Evolutionary conservation across 2,113 vertebrate species (phyloP), one percentile per base, ranked within the genome.

Genomic region (Laticauda laticaudata): DNA sequence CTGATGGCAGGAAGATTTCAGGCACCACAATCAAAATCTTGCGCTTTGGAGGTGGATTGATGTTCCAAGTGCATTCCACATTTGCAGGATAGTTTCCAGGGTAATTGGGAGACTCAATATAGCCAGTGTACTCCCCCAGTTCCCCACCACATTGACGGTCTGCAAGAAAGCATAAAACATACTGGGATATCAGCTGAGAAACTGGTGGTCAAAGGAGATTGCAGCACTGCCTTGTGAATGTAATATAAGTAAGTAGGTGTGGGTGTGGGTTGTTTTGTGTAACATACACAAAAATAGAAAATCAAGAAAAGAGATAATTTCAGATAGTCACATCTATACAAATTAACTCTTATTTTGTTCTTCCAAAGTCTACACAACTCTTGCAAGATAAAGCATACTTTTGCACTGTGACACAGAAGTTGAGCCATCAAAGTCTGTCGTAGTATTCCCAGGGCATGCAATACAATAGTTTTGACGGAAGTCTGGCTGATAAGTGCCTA

Each of bases 91-190:
- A 99, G 96, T 99, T 99, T 87, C 99, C 99, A 0, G 99, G 99
- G 94, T 99, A 99, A 98, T 99, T 99, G 91, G 99, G 99, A 56
- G 99, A 99, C 98, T 99, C 99, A 29, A 99, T 99, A 96, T 99
- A 99, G 90, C 99, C 99, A 20, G 99, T 99, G 97, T 98, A 99
- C 94, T 99, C 99, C 0, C 99, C 99, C 96, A 99, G 98, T 97
- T 99, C 99, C 43, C 99, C 99, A 3, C 99, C 99, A 43, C 99
- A 99, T 94, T 99, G 98, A 89, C 98, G 98, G 96, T 99, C 99
- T 99, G 97, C 86, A 96, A 93, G 86, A 91, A 39, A 93, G 93
- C 93, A 96, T 88, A 93, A 57, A 88, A 87, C 54, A 88, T 51
- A 86, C 0, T 3, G 55, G 57, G 2, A 90, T 3, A 9, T 14